Conservation (phyloP, 2,888 invertebrate genomes). For the Lathronympha strigana region DNA sequence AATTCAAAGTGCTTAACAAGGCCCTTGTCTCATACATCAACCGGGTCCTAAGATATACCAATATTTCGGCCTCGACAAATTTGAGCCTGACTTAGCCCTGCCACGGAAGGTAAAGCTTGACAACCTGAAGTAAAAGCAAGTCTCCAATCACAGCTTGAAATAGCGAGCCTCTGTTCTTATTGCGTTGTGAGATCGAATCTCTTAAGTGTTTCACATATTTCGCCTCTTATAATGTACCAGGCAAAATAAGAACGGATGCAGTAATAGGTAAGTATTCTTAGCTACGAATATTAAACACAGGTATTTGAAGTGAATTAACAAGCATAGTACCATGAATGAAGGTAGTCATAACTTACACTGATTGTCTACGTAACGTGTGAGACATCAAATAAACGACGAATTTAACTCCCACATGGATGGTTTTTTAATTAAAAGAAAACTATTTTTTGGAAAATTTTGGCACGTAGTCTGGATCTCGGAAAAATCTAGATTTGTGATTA, state of each 20-base stretch:
- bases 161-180: background rate
- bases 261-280: background rate
- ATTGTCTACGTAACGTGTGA: no score
- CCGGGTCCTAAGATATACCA: constrained; percentile 28
- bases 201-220: background rate
- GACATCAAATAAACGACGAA: no score
- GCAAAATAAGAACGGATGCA: background rate
- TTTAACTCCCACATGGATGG: no score
- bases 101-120: background rate
- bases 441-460: no score
- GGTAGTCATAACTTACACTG: no score
- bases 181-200: background rate
- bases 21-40: constrained; percentile 38
- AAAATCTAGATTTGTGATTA: background rate
- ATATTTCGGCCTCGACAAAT: constrained; percentile 31
- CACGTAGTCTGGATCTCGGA: no score
- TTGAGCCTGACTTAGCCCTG: constrained; percentile 10
- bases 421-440: no score
- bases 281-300: background rate
- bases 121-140: constrained; percentile 13
- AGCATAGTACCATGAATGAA: no score
- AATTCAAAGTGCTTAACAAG: constrained; percentile 30
- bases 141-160: constrained; percentile 12
- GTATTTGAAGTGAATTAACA: no score
- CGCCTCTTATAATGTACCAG: background rate